Percentiles rank a stretch among this genome's conserved stretches.
Evolutionary conservation across 37 sponge, comb jelly and placozoan genomes (phyloP).

Genomic region (Tethya wilhelma): DNA sequence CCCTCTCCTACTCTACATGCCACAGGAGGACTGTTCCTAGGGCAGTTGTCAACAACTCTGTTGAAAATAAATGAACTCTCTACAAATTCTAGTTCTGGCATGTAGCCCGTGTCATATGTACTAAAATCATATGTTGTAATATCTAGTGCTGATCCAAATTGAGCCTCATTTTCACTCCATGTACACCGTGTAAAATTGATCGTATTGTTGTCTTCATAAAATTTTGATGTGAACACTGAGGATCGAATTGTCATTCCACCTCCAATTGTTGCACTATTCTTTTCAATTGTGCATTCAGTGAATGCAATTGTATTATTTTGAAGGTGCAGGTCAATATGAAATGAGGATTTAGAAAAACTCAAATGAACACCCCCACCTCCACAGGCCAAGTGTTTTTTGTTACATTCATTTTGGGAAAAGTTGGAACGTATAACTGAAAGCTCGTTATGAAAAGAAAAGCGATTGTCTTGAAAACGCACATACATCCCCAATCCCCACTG

Average conservation of each 20-base stretch:
- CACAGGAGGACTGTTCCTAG: too few relatives aligned
- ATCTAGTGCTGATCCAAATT: conserved; percentile 13
- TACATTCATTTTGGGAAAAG: too few relatives aligned
- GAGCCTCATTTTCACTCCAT: background rate
- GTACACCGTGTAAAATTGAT: background rate
- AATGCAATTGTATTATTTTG: background rate
- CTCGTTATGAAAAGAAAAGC: too few relatives aligned
- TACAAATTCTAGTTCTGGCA: background rate
- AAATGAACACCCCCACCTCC: too few relatives aligned
- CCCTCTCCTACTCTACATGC: background rate
- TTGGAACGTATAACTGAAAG: too few relatives aligned
- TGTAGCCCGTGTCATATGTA: background rate
- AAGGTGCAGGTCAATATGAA: too few relatives aligned
- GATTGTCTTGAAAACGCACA: too few relatives aligned
- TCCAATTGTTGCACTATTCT: conserved; percentile 6
- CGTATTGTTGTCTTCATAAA: background rate
- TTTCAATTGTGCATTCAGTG: background rate
- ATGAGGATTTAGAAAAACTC: too few relatives aligned
- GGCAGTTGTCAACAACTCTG: background rate
- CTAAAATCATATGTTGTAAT: conserved; percentile 6
- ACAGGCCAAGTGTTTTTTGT: too few relatives aligned
- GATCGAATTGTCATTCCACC: conserved; percentile 10
- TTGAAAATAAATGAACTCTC: background rate
- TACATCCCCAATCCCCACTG: too few relatives aligned
- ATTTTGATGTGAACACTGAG: background rate